phyloP scores from a whole-genome alignment of 1,140 invertebrate genomes.

The Heterodera carotae region DNA sequence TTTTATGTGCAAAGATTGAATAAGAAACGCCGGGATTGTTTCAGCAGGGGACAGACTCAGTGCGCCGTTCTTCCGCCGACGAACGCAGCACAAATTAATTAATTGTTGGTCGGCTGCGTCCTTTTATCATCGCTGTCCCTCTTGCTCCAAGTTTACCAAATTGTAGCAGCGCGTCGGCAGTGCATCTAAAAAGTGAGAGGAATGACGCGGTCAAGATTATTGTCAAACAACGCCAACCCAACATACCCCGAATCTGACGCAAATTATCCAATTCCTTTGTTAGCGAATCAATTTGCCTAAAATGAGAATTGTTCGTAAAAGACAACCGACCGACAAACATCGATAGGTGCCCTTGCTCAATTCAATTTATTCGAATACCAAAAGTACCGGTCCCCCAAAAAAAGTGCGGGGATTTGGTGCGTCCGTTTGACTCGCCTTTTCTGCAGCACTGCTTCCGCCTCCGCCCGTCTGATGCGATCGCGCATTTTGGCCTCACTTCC shows the following conservation, averaged over 20 bases:
- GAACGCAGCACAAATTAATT: too few relatives aligned
- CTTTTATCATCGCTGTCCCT: conserved; percentile 50
- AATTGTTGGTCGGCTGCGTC: too few relatives aligned
- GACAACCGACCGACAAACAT: background rate
- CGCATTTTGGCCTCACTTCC: conserved; percentile 42
- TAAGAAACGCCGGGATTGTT: conserved; percentile 8
- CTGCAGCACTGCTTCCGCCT: conserved; percentile 46
- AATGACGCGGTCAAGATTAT: background rate
- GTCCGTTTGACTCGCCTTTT: background rate
- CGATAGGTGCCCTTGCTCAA: too few relatives aligned
- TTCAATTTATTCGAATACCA: background rate
- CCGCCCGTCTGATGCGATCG: conserved; percentile 43
- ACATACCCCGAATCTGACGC: conserved; percentile 40
- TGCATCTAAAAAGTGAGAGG: conserved; percentile 41
- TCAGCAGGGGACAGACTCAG: background rate
- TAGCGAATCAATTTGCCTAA: conserved; percentile 38
- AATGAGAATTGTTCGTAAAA: background rate
- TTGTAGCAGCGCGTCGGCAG: conserved; percentile 62
- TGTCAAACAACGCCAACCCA: background rate
- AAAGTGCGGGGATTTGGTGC: conserved; percentile 26
- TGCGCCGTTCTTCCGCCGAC: background rate
- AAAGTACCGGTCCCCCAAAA: conserved; percentile 6
- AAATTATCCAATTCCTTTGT: conserved; percentile 57
- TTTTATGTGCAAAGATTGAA: too few relatives aligned
- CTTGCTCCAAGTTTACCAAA: conserved; percentile 59